A percentile compares a stretch with the other conserved stretches of the same genome.
phyloP scores from a whole-genome alignment of 2,888 invertebrate genomes.

The Lobophora halterata region DNA sequence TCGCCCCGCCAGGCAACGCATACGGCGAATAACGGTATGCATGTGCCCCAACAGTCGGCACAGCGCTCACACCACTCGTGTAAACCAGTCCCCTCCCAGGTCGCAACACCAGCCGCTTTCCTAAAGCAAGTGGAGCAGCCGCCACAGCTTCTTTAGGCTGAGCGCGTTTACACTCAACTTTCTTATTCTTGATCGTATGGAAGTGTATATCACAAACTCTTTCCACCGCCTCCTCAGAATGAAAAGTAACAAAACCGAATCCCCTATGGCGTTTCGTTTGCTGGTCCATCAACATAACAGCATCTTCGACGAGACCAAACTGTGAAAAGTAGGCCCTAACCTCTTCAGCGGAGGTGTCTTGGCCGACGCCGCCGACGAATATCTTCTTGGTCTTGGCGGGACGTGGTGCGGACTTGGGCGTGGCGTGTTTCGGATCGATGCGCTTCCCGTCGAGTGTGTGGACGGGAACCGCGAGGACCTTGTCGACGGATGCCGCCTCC shows the following conservation, averaged over 20 bases:
- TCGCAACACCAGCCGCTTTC: slow-evolving; percentile 86
- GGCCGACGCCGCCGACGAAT: slow-evolving; percentile 95
- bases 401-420: slow-evolving; percentile 93
- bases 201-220: slow-evolving; percentile 96
- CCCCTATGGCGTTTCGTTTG: slow-evolving; percentile 95
- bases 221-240: slow-evolving; percentile 94
- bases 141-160: slow-evolving; percentile 93
- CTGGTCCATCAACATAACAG: slow-evolving; percentile 96
- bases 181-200: slow-evolving; percentile 95
- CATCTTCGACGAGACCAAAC: slow-evolving; percentile 94
- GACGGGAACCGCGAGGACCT: slow-evolving; percentile 93
- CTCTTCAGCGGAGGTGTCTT: slow-evolving; percentile 95
- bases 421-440: slow-evolving; percentile 96
- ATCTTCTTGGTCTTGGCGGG: slow-evolving; percentile 95
- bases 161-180: slow-evolving; percentile 94
- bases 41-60: slow-evolving; percentile 49
- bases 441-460: slow-evolving; percentile 96
- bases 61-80: slow-evolving; percentile 70
- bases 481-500: slow-evolving; percentile 94
- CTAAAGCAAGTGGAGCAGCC: slow-evolving; percentile 85
- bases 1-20: slow-evolving; percentile 65
- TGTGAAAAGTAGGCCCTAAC: slow-evolving; percentile 94
- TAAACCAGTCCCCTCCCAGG: slow-evolving; percentile 83
- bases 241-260: slow-evolving; percentile 95
- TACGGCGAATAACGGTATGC: slow-evolving; percentile 78